Evolutionary conservation across 2,113 vertebrate species (phyloP).

Genomic region (Phocoena sinus): DNA sequence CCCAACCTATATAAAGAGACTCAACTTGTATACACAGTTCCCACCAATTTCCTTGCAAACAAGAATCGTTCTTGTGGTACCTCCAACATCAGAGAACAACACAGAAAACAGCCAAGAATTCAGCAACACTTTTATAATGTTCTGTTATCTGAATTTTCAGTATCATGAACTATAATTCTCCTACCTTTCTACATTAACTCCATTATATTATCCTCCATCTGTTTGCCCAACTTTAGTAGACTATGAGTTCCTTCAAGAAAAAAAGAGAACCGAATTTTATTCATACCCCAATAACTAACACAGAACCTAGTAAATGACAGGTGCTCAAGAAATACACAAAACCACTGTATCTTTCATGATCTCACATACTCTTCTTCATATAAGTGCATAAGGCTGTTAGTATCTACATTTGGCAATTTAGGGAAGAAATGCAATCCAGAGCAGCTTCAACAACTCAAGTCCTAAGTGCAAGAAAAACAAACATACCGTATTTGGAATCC

Average conservation of each 20-base stretch:
- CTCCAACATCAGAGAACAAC: not conserved
- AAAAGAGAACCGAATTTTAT: not conserved
- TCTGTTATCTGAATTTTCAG: not conserved
- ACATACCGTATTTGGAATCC: not conserved
- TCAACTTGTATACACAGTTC: not conserved
- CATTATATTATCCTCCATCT: not conserved
- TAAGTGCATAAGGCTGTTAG: not conserved
- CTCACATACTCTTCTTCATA: not conserved
- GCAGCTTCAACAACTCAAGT: not conserved
- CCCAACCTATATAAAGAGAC: not conserved
- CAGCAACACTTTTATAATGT: not conserved
- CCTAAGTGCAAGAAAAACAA: not conserved
- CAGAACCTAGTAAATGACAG: not conserved
- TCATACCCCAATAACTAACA: not conserved
- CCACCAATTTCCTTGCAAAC: not conserved
- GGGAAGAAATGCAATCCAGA: not conserved
- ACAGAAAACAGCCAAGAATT: not conserved
- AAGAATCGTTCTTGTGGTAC: not conserved
- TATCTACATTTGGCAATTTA: not conserved
- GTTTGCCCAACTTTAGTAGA: not conserved
- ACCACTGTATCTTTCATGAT: not conserved
- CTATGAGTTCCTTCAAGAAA: not conserved
- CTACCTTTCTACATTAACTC: not conserved
- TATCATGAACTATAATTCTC: not conserved
- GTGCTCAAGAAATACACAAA: not conserved